phyloP scores from a whole-genome alignment of 92 coral and sea anemone species.

The Umimayanthus kanabou region DNA sequence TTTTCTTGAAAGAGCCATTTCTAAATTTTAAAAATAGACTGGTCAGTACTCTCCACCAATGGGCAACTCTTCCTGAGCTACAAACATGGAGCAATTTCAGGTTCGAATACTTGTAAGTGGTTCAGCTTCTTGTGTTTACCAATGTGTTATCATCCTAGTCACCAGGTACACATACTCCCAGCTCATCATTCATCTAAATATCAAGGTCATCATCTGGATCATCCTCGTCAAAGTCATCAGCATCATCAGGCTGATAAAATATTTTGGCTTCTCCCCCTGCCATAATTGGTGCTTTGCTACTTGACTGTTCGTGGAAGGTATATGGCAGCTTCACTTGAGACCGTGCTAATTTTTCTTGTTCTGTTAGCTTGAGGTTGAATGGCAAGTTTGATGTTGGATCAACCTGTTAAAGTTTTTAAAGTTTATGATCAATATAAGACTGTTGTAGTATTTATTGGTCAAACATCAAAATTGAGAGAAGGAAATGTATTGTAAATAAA shows the following conservation, averaged over 20 bases:
- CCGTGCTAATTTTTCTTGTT: conserved; percentile 76
- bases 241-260: conserved; percentile 96
- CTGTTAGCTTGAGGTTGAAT: conserved; percentile 83
- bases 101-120: not conserved
- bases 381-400: conserved; percentile 87
- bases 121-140: not conserved
- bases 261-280: conserved; percentile 73
- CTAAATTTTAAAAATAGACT: not conserved
- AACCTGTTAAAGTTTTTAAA: conserved; percentile 49
- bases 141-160: not conserved
- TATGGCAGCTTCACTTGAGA: conserved; percentile 87
- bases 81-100: not conserved
- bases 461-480: too few relatives aligned
- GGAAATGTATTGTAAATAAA: too few relatives aligned
- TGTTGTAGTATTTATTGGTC: not conserved
- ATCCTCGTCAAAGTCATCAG: conserved; percentile 96
- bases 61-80: not conserved
- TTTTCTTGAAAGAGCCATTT: not conserved
- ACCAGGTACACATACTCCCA: too few relatives aligned
- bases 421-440: too few relatives aligned
- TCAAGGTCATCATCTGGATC: conserved; percentile 99
- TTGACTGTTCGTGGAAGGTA: conserved; percentile 68
- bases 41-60: not conserved
- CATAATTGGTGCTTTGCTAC: conserved; percentile 27
- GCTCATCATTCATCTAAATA: conserved; percentile 21